Base-by-base conservation (phyloP, 2,888 invertebrate genomes). In the Synanthedon vespiformis region DNA sequence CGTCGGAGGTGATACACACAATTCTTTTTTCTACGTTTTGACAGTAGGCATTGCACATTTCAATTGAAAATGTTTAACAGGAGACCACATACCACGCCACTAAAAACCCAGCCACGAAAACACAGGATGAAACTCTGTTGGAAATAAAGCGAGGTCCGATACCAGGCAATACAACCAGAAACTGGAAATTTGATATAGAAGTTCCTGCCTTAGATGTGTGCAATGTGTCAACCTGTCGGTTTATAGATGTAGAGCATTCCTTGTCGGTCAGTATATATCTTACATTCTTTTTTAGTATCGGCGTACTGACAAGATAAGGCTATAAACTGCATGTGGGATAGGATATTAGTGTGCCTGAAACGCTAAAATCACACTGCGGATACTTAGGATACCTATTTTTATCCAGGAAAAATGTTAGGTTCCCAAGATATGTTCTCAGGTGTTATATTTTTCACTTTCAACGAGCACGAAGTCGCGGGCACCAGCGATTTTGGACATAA, bases 191-290 rank as follows among this genome's bases (percentile, higher is more conserved):
- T 54, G 88, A 89, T 57, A 74, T 94, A 62, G 88, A 87, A 22
- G 87, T 94, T 55, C 94, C 94, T 62, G 58, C 91, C 6, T 66
- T 93, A 61, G 92, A 93, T 12, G 90, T 93, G 2, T 91, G 91
- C 51, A 93, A 93, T 77, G 72, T 94, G 3, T 74, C 85, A 3
- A 85, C 89, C 57, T 94, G 94, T 68, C 83, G 89, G 40, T 89
- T 91, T 56, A 94, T 94, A 60, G 90, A 92, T 62, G 73, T 94
- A 48, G 88, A 90, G 55, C 93, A 93, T 70, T 82, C 85, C 51
- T 74, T 94, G 40, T 89, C 75, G 72, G 86, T 84, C 12, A 16
- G 48, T 48, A 12, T 18, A 12, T 18, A 11, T 48, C 8, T 34
- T 34, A 10, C 10, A 34, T 2, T 34, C 2, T 34, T 34, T 8